Evolutionary conservation across 2,888 invertebrate species (phyloP).

Genomic region (Papilio protenor): DNA sequence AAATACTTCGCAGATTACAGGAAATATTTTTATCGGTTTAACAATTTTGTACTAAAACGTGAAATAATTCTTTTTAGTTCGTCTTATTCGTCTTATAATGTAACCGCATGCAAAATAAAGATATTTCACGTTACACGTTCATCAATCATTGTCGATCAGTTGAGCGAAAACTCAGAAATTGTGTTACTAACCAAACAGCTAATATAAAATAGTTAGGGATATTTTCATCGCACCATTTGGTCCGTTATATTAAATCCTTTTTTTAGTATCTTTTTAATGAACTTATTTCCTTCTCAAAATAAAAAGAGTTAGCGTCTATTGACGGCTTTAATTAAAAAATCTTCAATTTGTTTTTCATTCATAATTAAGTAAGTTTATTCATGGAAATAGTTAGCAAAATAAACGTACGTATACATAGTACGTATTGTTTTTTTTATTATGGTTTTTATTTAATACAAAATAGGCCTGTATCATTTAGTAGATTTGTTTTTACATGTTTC

Average conservation of each 20-base stretch:
- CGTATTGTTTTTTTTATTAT: neutral
- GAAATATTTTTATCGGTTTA: too few species aligned
- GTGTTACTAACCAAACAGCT: slow-evolving; percentile 11
- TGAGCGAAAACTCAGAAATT: neutral
- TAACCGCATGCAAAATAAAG: neutral
- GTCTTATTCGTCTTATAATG: neutral
- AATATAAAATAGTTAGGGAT: neutral
- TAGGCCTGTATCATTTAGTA: neutral
- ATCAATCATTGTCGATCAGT: neutral
- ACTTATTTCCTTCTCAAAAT: neutral
- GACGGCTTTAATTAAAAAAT: neutral
- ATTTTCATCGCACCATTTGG: neutral
- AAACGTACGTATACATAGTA: neutral
- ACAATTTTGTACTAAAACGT: too few species aligned
- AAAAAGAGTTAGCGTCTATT: neutral
- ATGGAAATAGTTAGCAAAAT: neutral
- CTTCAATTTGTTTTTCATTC: neutral
- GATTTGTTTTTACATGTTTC: too few species aligned
- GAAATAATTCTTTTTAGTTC: neutral
- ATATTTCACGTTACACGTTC: neutral
- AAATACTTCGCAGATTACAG: neutral
- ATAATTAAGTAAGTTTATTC: neutral
- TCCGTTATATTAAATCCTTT: neutral
- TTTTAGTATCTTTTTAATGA: neutral
- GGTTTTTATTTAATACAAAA: neutral